Conservation (phyloP, 2,113 vertebrate species). For the Gymnobelideus leadbeateri region DNA sequence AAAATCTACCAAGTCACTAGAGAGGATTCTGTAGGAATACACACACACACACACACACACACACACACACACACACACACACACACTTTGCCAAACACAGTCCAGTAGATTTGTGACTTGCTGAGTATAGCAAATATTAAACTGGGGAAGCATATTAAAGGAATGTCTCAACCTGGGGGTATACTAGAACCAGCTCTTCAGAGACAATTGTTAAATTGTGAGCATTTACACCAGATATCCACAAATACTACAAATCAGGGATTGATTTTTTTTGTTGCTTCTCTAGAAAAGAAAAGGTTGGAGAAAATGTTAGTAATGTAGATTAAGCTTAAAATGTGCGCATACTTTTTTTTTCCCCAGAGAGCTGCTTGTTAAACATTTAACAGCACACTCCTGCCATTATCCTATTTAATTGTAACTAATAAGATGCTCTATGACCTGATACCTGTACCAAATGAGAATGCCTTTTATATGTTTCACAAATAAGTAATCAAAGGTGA, state of each 20-base stretch:
- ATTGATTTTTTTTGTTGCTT: neutral
- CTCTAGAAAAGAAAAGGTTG: neutral
- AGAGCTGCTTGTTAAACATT: neutral
- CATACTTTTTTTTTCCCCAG: neutral
- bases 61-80: neutral
- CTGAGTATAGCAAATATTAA: neutral
- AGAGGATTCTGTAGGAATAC: neutral
- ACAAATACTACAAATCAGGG: neutral
- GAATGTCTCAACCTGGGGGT: too few species aligned
- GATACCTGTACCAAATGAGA: neutral
- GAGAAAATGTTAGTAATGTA: neutral
- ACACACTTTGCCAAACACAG: neutral
- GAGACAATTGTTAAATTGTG: neutral
- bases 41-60: neutral
- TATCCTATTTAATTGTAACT: neutral
- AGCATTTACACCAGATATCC: neutral
- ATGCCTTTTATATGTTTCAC: neutral
- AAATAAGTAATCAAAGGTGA: neutral
- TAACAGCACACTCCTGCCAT: neutral
- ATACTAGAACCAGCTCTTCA: neutral
- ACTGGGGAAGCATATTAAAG: neutral
- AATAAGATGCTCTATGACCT: neutral
- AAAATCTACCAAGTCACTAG: neutral
- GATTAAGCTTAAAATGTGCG: neutral
- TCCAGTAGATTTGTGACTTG: neutral